phyloP scores from a whole-genome alignment of 2,797 vertebrate genomes.

The Gymnothorax reevesii region DNA sequence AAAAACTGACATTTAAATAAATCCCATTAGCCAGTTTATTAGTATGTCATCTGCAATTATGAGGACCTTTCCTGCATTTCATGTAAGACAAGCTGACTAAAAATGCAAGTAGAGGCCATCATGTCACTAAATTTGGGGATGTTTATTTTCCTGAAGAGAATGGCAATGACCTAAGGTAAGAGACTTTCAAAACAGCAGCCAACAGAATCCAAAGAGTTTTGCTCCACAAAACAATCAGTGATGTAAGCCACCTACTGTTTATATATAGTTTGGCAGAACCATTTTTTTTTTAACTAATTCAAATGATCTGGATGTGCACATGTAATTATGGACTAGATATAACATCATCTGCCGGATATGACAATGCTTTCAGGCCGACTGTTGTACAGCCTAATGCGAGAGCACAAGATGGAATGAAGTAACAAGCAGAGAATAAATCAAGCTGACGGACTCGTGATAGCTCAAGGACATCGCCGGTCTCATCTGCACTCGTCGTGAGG shows the following conservation, averaged over 20 bases:
- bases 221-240: neutral
- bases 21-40: constrained; percentile 56
- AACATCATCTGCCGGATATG: no score
- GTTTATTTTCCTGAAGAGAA: constrained; percentile 24
- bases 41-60: constrained; percentile 51
- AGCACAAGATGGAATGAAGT: neutral
- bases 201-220: neutral
- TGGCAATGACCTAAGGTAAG: constrained; percentile 18
- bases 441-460: no score
- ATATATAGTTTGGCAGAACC: neutral
- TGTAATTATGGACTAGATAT: no score
- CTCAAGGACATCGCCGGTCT: no score
- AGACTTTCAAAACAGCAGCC: constrained; percentile 4
- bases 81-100: constrained; percentile 24
- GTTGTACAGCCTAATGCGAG: neutral
- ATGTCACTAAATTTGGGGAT: constrained; percentile 21
- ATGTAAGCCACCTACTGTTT: neutral
- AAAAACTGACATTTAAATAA: constrained; percentile 48
- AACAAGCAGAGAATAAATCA: neutral
- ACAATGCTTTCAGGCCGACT: neutral
- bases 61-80: constrained; percentile 42
- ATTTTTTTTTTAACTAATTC: no score
- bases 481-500: no score
- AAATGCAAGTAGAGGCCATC: constrained; percentile 32
- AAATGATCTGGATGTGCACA: no score